Evolutionary conservation across 2,888 invertebrate genomes (phyloP), one percentile per base, ranked within the genome.

Genomic region (Amphipoea lucens): DNA sequence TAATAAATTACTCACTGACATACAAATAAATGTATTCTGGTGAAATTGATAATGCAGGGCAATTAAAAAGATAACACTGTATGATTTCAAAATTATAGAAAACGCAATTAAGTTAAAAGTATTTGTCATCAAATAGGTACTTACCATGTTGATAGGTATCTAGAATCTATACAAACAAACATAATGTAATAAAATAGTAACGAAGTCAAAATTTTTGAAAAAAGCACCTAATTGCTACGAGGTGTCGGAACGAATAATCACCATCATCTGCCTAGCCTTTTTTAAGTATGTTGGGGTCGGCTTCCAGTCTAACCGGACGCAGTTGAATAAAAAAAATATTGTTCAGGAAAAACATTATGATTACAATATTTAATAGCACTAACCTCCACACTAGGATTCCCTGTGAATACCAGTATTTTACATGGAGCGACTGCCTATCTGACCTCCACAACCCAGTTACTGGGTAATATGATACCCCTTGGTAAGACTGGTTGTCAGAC

Each of bases 1-100:
- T 79, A 75, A 74, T 79, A 54, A 79, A 86, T 86, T 76, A 79
- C 75, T 83, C 79, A 78, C 60, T 74, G 62, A 42, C 73, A 72
- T 14, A 62, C 14, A 51, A 74, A 84, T 86, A 84, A 81, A n/a
- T 63, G 36, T 36, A 63, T 75, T 79, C 54, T 65, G 60, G 83
- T 73, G 73, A 76, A 83, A 82, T 78, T 82, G 86, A 86, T 86
- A 86, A 51, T 40, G 40, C 2, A 48, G 48, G 7, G 54, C 68
- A 78, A 77, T 68, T 82, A 62, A 71, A 82, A 40, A 42, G 42
- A 60, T 67, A 78, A n/a, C 17, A 36, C 40, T 23, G 78, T 40
- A 62, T 68, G 70, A 81, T 81, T 78, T 78, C 9, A 60, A 57
- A 63, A 70, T 40, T 23, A 62, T 79, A 1, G 48, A 63, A 63